Evolutionary conservation across 2,888 invertebrate species (phyloP).

Genomic region (Cephus pulcher): DNA sequence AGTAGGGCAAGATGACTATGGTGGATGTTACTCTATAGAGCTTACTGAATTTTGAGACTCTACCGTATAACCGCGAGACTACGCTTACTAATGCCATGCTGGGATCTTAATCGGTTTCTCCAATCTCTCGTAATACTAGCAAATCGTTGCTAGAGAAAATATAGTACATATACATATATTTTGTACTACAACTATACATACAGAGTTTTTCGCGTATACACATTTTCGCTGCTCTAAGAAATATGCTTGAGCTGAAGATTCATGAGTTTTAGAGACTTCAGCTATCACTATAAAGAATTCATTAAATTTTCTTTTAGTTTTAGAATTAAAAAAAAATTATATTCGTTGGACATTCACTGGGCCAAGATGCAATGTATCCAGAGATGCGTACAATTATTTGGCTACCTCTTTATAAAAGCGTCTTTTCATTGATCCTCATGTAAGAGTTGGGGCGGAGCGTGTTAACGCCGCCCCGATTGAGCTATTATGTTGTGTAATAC

Average conservation of each 20-base stretch:
- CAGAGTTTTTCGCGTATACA: background rate
- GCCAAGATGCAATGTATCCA: background rate
- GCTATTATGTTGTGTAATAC: slow-evolving; percentile 43
- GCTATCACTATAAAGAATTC: background rate
- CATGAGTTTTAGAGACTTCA: background rate
- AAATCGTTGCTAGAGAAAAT: background rate
- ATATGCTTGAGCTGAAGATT: background rate
- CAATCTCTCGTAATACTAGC: background rate
- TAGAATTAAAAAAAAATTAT: background rate
- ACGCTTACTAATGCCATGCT: background rate
- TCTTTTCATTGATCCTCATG: background rate
- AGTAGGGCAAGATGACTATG: background rate
- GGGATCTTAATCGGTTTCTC: background rate
- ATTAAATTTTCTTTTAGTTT: background rate
- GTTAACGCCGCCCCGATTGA: slow-evolving; percentile 51
- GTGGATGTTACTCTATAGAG: background rate
- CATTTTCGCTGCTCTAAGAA: background rate
- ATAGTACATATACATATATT: background rate
- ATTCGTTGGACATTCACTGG: background rate
- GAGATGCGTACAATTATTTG: background rate
- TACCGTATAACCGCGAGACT: background rate
- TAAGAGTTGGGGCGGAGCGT: slow-evolving; percentile 15
- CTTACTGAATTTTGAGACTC: background rate
- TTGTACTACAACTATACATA: background rate
- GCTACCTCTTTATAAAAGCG: background rate